Base-by-base conservation (phyloP, 2,888 invertebrate genomes). In the Trichogramma dendrolimi region DNA sequence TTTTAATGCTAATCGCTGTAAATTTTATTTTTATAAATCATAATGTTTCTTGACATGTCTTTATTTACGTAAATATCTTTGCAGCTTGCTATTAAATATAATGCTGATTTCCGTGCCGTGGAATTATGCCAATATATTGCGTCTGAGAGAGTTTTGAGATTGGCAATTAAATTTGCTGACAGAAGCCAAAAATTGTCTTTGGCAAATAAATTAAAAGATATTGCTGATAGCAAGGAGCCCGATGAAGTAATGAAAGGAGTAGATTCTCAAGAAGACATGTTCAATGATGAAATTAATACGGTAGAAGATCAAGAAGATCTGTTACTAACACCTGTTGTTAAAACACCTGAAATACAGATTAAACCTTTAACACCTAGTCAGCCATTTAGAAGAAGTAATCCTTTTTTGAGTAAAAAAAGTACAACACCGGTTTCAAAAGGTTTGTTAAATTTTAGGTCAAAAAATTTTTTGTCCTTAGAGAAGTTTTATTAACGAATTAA, bases 1-100 rank as follows among this genome's bases (percentile, higher is more conserved):
- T 94, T n/a, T 85, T 96, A 68, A 94, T 93, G 80, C 80, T 95
- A 53, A 96, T 96, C 81, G 93, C 93, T 52, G 91, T 96, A 79
- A 84, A 86, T 82, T 56, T 56, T 51, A 11, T 57, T 62, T 52
- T 44, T 40, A 14, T 57, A 50, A 55, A 47, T 61, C 61, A 47
- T 60, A 53, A 58, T 38, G 27, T 48, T 4, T 27, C 6, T 6
- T 38, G 6, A 39, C 6, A 38, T 5, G 27, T 10, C 43, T 52
- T 49, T 60, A 58, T 60, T 53, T 11, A 63, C 62, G 61, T 65
- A 47, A 53, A 61, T 52, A 14, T 11, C 11, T 55, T 50, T 81
- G 41, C 79, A 94, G 92, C 79, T 93, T 67, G 90, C 95, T 1
- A 92, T 92, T 73, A 87, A 90, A 69, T 87, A 87, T 68, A 91